Evolutionary conservation across 1,140 invertebrate species (phyloP), one percentile per base, ranked within the genome.

Genomic region (Atta colombica): DNA sequence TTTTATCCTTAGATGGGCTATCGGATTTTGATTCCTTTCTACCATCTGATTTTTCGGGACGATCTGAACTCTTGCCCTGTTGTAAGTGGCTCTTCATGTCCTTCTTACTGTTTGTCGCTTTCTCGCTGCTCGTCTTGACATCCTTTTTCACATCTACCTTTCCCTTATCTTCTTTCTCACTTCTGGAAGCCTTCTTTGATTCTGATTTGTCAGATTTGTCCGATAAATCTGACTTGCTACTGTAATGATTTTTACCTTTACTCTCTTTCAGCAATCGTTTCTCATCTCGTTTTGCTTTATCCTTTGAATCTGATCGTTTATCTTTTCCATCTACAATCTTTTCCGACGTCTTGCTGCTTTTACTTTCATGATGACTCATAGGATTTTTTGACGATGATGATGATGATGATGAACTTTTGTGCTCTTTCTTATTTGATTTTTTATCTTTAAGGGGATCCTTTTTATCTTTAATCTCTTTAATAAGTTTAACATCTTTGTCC

Each of bases 201-300:
- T 91, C 85, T 10, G 61, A 75, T 65, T 86, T 90, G 3, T 90
- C 89, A 53, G 77, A 77, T 25, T 75, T 92, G n/a, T 88, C 88
- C 4, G 69, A 65, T 3, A 87, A 69, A 28, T 92, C 91, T 16
- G 80, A 58, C 55, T 89, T 92, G 28, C 49, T 86, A 60, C 35
- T 69, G 7, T 74, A 18, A 31, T 90, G 51, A 55, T 85, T 89
- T 81, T 91, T 92, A 71, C 88, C 88, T 49, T 93, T 92, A n/a
- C 81, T 88, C 35, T 94, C 92, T 78, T 93, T 94, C 2, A 92
- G 94, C 35, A 87, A 88, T 65, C 86, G 86, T 72, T 65, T 91
- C 8, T 90, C 89, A 55, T 91, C 92, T 2, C 87, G 84, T 86
- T 94, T 96, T 39, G 94, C 94, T 90, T 94, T 96, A 78, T 96